Evolutionary conservation across 2,113 vertebrate species (phyloP).

Genomic region (Melozone crissalis): DNA sequence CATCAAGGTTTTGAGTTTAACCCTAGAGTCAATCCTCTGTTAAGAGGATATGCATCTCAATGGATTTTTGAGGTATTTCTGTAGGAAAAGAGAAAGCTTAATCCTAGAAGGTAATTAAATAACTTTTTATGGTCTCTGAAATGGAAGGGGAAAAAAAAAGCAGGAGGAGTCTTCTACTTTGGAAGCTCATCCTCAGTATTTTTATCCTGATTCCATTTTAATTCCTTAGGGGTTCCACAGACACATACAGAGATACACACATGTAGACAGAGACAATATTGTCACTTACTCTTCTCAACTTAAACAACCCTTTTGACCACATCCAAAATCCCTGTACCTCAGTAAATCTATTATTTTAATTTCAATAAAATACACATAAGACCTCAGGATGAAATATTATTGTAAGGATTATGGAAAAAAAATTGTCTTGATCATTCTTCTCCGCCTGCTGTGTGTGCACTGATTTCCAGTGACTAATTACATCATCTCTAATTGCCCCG

Average conservation of each 20-base stretch:
- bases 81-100: background rate
- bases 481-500: background rate
- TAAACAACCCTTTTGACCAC: background rate
- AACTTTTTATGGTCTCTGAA: background rate
- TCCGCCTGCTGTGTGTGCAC: fast-evolving
- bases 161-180: fast-evolving
- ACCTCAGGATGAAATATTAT: background rate
- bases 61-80: background rate
- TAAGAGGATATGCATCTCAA: background rate
- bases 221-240: background rate
- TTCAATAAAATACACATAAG: background rate
- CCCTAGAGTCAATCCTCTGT: background rate
- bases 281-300: background rate
- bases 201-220: background rate
- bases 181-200: background rate
- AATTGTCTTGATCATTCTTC: background rate
- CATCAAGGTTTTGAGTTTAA: background rate
- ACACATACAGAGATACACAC: fast-evolving
- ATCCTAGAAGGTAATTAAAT: background rate
- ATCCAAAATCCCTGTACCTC: background rate
- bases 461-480: background rate
- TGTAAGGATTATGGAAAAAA: background rate
- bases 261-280: background rate
- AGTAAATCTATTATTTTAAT: background rate
- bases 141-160: too few species aligned